phyloP scores from a whole-genome alignment of 2,888 invertebrate genomes.

The Trissolcus brochymenae region DNA sequence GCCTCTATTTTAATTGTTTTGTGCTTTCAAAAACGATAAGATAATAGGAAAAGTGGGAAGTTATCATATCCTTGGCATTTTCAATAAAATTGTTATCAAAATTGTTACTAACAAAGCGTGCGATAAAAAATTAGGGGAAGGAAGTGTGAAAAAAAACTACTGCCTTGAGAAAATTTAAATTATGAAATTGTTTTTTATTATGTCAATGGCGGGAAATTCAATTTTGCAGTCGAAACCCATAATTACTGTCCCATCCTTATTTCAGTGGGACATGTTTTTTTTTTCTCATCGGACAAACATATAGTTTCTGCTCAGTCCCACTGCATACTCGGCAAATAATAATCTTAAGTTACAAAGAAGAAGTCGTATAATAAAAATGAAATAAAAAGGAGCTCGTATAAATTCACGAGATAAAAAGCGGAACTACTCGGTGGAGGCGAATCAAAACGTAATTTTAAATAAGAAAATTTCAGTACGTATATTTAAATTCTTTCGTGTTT shows the following conservation, averaged over 20 bases:
- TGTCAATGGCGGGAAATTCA: constrained; percentile 31
- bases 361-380: background rate
- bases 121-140: background rate
- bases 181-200: constrained; percentile 36
- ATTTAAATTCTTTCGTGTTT: background rate
- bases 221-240: constrained; percentile 31
- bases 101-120: no score
- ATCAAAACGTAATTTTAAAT: constrained; percentile 15
- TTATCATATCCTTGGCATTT: no score
- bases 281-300: background rate
- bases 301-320: background rate
- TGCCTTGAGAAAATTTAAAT: constrained; percentile 9
- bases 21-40: no score
- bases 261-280: constrained; percentile 1
- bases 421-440: background rate
- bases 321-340: background rate
- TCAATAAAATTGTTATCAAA: background rate
- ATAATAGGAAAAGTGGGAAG: no score
- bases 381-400: background rate
- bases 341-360: background rate
- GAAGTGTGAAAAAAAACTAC: background rate
- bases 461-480: background rate
- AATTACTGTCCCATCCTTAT: constrained; percentile 14
- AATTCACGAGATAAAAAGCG: background rate
- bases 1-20: no score